A percentile compares a stretch with the other conserved stretches of the same genome.
Evolutionary conservation across 2,888 invertebrate species (phyloP).

Genomic region (Colletes collaris): DNA sequence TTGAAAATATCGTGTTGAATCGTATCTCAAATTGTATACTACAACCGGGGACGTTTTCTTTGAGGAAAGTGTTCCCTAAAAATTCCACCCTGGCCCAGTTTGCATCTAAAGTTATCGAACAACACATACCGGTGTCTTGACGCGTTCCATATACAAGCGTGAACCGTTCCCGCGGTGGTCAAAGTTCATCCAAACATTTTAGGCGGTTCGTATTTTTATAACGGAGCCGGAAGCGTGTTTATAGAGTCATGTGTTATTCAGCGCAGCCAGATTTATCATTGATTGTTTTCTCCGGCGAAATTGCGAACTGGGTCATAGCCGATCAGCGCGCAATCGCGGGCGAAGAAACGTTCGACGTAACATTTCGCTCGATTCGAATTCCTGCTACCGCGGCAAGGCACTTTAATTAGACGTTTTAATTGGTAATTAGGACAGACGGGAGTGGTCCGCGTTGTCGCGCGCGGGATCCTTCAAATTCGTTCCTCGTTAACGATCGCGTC

Average conservation of each 20-base stretch:
- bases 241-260: slow-evolving; percentile 15
- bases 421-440: slow-evolving; percentile 48
- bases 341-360: slow-evolving; percentile 47
- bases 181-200: too few species aligned
- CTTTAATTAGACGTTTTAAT: slow-evolving; percentile 58
- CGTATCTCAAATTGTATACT: too few species aligned
- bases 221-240: not conserved
- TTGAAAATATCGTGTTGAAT: too few species aligned
- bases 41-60: too few species aligned
- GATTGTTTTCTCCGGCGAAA: slow-evolving; percentile 49
- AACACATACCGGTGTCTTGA: too few species aligned
- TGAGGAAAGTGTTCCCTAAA: too few species aligned
- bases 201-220: too few species aligned
- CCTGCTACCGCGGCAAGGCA: slow-evolving; percentile 12
- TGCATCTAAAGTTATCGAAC: too few species aligned
- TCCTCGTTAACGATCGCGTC: slow-evolving; percentile 36
- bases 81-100: too few species aligned
- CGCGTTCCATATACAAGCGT: too few species aligned
- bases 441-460: slow-evolving; percentile 13
- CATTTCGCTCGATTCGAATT: slow-evolving; percentile 48
- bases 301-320: slow-evolving; percentile 56
- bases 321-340: slow-evolving; percentile 49
- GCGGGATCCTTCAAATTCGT: slow-evolving; percentile 22
- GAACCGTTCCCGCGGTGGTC: too few species aligned
- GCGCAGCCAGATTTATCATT: slow-evolving; percentile 44